Evolutionary conservation across 1,140 invertebrate genomes (phyloP), one percentile per base, ranked within the genome.

Genomic region (Drosophila pectinifera): DNA sequence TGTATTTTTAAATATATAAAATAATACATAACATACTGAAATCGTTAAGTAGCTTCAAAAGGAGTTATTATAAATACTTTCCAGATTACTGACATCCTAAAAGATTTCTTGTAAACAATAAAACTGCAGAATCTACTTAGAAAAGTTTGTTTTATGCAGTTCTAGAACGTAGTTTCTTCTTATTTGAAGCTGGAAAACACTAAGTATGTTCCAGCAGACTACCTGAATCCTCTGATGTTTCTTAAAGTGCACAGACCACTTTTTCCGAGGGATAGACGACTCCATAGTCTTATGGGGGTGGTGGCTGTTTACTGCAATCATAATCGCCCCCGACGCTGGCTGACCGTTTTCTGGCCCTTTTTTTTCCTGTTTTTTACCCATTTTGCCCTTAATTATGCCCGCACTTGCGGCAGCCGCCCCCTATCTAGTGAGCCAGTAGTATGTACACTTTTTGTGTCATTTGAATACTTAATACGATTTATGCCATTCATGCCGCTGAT

Each of bases 381-480:
- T 75, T 51, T 51, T 82, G 54, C n/a, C 59, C 70, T 59, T 86
- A 86, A 86, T 86, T 86, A 89, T 73, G 84, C 83, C 83, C 83
- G 83, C 83, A 86, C 80, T 85, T 86, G 49, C 36, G 49, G 49
- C 28, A 28, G 36, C 49, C 49, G 28, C 48, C 48, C 48, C 48
- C 28, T 51, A 51, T 36, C 85, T 82, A 61, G 43, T 24, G 16
- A 16, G 16, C 8, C 20, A 3, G 48, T 20, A 3, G 49, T 53
- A 28, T n/a, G 49, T 38, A 43, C 36, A 56, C 48, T 55, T 77
- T 77, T 62, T 70, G 42, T 63, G 61, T 68, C 72, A 78, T 56
- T 78, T 56, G 56, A 83, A 78, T 83, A 82, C 83, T 86, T 88
- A 78, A 86, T 88, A 83, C 65, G 83, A 80, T 76, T 79, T 77